These are phyloP conservation scores for Ciconia stormi DNA, from an alignment of 2,113 vertebrate genomes.

Conservation along the genomic window DNA sequence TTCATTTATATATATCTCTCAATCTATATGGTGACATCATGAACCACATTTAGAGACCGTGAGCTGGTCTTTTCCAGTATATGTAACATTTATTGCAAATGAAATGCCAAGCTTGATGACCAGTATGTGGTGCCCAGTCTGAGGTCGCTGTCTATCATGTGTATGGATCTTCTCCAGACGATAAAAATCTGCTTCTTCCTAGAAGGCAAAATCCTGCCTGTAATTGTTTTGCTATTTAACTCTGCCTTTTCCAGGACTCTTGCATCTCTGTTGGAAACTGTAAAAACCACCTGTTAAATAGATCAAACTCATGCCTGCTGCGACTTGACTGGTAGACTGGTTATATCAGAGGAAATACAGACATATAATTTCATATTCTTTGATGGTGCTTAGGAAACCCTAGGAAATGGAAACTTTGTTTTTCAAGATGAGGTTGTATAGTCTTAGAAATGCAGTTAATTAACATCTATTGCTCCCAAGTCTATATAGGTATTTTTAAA, in stretches of 20 bases:
- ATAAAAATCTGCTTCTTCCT: not conserved
- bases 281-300: not conserved
- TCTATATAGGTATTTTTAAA: not conserved
- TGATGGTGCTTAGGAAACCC: not conserved
- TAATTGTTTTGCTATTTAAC: not conserved
- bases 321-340: not conserved
- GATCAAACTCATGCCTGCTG: not conserved
- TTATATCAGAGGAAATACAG: not conserved
- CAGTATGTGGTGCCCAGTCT: not conserved
- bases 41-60: not conserved
- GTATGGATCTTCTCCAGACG: not conserved
- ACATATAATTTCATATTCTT: not conserved
- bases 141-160: not conserved
- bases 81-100: conserved; percentile 46
- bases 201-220: not conserved
- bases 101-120: conserved; percentile 16
- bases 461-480: not conserved
- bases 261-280: not conserved
- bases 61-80: not conserved
- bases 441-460: not conserved
- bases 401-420: not conserved
- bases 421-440: not conserved
- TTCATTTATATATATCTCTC: conserved; percentile 45
- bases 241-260: not conserved
- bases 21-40: conserved; percentile 8